These are phyloP conservation scores for Xenotilapia longispinis DNA, from an alignment of 2,113 vertebrate genomes.

Conservation along the genomic window DNA sequence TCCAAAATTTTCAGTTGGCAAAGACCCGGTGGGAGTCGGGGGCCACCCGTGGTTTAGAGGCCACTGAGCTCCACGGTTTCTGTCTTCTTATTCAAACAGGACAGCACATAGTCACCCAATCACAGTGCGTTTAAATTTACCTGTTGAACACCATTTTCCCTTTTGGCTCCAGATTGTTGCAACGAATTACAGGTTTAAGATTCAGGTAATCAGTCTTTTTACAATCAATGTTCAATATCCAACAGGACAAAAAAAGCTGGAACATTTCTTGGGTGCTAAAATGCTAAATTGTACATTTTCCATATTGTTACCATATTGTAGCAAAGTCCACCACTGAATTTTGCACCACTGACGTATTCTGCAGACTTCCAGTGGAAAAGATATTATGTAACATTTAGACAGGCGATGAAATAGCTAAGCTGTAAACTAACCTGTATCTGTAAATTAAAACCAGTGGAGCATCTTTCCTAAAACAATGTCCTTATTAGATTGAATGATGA, in stretches of 20 bases:
- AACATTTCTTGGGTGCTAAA: accelerated
- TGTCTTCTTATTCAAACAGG: background rate
- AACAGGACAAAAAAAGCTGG: background rate
- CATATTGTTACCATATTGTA: background rate
- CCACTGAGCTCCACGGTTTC: background rate
- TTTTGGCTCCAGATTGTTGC: background rate
- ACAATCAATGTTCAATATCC: background rate
- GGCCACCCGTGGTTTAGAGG: background rate
- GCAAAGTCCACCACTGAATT: background rate
- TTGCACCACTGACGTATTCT: background rate
- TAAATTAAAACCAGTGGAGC: background rate
- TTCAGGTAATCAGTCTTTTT: background rate
- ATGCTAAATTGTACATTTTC: background rate
- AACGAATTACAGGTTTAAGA: background rate
- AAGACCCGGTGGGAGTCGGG: background rate
- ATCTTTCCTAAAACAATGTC: background rate
- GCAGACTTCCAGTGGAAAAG: background rate
- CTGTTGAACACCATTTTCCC: background rate
- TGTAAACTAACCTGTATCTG: background rate
- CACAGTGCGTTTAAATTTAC: background rate
- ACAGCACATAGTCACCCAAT: background rate
- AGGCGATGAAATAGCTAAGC: background rate
- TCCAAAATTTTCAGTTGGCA: background rate
- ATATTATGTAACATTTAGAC: background rate
- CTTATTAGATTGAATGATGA: background rate